Base-by-base conservation (phyloP, 2,113 vertebrate species). In the Poeciliopsis turrubarensis region DNA sequence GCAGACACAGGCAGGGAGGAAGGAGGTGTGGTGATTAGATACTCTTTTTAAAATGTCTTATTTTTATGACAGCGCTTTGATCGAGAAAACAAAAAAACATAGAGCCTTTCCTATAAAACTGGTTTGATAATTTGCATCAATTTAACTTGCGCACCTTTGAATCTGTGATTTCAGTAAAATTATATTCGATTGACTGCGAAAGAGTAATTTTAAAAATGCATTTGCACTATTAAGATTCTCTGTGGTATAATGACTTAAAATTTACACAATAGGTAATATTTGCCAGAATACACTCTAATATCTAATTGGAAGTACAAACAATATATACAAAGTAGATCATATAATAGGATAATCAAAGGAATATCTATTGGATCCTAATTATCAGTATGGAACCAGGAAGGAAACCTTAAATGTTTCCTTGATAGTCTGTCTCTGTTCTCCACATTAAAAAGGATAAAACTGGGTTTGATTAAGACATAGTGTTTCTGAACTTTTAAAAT, bases 1-100 rank as follows among this genome's bases (percentile, higher is more conserved):
- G 76, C 72, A 25, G 69, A 17, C 14, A 76, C 41, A 60, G 81
- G 72, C 68, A 66, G 78, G 86, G 51, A 64, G 81, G 61, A 27
- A 57, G 77, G 82, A 82, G 83, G 87, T 77, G 89, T 85, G 70
- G 83, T 71, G 80, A 82, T 70, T 70, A 83, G 85, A 87, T 73
- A 87, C 83, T 80, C 69, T 89, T 84, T 37, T 77, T 84, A 88
- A 86, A 89, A 90, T 79, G 76, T 72, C 79, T 87, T 85, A 74
- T 66, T 77, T 51, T 82, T 79, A 75, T 83, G 14, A 74, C 70
- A 27, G 68, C 65, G 75, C 66, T 51, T 69, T 67, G 64, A 75
- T 86, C 70, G 65, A 29, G 26, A 9, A 63, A 71, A 70, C 41
- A 8, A 39, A 70, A 32, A 77, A 69, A 34, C 41, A 41, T 17